phyloP scores from a whole-genome alignment of 2,888 invertebrate genomes.

The Eucera pruinosa region DNA sequence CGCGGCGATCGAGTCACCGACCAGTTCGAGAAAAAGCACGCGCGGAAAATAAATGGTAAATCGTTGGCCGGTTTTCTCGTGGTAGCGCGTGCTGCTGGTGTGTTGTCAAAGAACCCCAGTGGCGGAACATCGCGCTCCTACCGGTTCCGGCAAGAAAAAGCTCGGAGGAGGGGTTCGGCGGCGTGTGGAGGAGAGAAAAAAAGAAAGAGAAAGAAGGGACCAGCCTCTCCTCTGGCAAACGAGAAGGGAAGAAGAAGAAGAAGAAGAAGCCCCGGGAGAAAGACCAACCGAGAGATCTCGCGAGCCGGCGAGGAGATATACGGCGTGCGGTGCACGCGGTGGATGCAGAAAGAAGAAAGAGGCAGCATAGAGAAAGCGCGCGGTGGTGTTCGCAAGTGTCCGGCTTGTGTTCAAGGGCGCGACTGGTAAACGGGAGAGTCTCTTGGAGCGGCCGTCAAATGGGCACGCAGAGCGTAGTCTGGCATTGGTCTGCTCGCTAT shows the following conservation, averaged over 20 bases:
- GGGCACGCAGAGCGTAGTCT: slow-evolving; percentile 68
- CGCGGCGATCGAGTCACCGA: slow-evolving; percentile 5
- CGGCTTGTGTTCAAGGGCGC: slow-evolving; percentile 70
- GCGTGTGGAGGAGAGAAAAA: background rate
- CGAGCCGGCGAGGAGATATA: background rate
- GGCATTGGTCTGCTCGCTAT: slow-evolving; percentile 68
- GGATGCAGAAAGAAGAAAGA: slow-evolving; percentile 32
- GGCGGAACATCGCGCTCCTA: slow-evolving; percentile 48
- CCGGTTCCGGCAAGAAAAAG: slow-evolving; percentile 54
- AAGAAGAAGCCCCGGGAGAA: slow-evolving; percentile 12
- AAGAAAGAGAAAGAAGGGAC: slow-evolving; percentile 3
- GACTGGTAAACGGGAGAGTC: slow-evolving; percentile 48
- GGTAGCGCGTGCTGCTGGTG: slow-evolving; percentile 43
- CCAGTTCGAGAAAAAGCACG: slow-evolving; percentile 22
- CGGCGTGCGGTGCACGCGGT: too few species aligned
- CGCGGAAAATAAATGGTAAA: slow-evolving; percentile 38
- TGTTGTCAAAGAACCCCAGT: slow-evolving; percentile 58
- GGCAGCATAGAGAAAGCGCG: slow-evolving; percentile 54
- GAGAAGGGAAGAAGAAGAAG: too few species aligned
- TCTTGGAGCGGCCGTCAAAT: slow-evolving; percentile 61
- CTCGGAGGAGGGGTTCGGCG: background rate
- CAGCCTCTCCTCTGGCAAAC: slow-evolving; percentile 5
- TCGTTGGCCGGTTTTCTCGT: slow-evolving; percentile 33
- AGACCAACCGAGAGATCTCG: slow-evolving; percentile 27
- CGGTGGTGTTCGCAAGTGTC: slow-evolving; percentile 40